phyloP scores from a whole-genome alignment of 2,888 invertebrate species.

The Callyntrura sp. region DNA sequence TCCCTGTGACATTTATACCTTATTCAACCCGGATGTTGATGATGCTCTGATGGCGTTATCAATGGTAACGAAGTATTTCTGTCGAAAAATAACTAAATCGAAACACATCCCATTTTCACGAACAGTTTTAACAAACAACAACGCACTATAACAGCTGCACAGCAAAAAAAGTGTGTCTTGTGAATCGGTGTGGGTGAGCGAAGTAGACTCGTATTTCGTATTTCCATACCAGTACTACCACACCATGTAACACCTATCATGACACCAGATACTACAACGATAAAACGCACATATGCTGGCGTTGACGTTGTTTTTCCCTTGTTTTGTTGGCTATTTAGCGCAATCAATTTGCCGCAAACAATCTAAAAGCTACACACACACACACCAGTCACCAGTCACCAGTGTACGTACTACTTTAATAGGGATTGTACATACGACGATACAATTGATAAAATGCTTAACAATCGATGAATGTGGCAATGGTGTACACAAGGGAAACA shows the following conservation, averaged over 20 bases:
- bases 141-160: background rate
- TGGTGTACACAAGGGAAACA: background rate
- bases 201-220: no score
- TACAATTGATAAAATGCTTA: background rate
- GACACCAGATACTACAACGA: slow-evolving; percentile 1
- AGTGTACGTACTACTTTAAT: no score
- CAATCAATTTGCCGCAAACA: background rate
- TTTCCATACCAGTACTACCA: background rate
- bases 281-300: slow-evolving; percentile 2
- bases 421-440: no score
- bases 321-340: background rate
- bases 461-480: slow-evolving; percentile 31
- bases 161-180: background rate
- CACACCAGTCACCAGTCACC: no score
- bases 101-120: slow-evolving; percentile 25
- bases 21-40: background rate
- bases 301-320: background rate
- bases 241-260: background rate
- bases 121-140: background rate
- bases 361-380: no score
- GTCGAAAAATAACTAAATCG: slow-evolving; percentile 6
- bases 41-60: background rate
- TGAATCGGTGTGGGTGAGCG: background rate
- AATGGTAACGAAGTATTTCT: background rate
- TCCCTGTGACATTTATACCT: no score